A percentile compares a stretch with the other conserved stretches of the same genome.
phyloP scores from a whole-genome alignment of 1,140 invertebrate species.

The Ostrea edulis region DNA sequence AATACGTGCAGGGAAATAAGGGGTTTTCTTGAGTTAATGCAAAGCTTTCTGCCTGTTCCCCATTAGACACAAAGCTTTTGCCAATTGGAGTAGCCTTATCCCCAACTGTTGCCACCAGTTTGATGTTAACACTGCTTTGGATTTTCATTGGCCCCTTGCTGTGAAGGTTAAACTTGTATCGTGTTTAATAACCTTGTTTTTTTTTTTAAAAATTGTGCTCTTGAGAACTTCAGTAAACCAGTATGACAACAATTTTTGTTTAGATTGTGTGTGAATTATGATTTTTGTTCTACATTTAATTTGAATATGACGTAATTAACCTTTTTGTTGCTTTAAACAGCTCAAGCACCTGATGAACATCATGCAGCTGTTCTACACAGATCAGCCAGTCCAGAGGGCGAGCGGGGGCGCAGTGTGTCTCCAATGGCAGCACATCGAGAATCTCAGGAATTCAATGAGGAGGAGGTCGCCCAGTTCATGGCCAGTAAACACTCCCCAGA shows the following conservation, averaged over 20 bases:
- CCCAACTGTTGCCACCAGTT: background rate
- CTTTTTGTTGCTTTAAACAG: constrained; percentile 35
- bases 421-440: constrained; percentile 55
- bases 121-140: background rate
- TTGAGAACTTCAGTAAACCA: too few species aligned
- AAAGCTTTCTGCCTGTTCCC: background rate
- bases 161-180: background rate
- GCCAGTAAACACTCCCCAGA: background rate
- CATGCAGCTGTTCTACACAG: constrained; percentile 31
- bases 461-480: constrained; percentile 44
- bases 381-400: constrained; percentile 51
- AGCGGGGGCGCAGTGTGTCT: constrained; percentile 51
- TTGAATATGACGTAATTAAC: background rate
- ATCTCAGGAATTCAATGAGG: constrained; percentile 55
- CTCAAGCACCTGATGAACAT: constrained; percentile 55
- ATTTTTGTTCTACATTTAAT: background rate
- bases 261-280: background rate
- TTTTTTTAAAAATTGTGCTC: too few species aligned
- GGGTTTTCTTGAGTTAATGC: background rate
- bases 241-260: too few species aligned
- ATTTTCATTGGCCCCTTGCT: background rate
- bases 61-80: background rate
- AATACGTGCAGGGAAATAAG: background rate
- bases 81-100: background rate
- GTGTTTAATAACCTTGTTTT: background rate